Evolutionary conservation across 2,797 vertebrate genomes (phyloP).

Genomic region (Coregonus ussuriensis): DNA sequence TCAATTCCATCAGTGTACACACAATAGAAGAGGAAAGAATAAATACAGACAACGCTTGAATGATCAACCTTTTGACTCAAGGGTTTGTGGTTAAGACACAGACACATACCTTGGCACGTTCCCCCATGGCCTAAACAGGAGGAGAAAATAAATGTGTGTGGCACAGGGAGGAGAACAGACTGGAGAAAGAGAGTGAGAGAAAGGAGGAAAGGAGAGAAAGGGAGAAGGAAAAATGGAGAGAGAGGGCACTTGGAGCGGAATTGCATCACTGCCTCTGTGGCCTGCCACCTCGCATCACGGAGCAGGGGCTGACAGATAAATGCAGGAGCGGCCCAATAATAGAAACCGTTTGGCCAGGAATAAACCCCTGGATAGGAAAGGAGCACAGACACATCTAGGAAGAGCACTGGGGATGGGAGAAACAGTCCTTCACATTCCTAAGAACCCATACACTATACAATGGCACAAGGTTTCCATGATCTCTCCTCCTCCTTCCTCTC

Average conservation of each 20-base stretch:
- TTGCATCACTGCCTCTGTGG: slow-evolving; percentile 66
- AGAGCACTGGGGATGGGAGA: background rate
- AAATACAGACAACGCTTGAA: background rate
- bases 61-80: slow-evolving; percentile 1
- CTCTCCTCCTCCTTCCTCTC: background rate
- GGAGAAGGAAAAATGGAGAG: background rate
- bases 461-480: background rate
- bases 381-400: background rate
- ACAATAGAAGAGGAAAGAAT: background rate
- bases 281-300: slow-evolving; percentile 72
- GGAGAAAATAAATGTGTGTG: background rate
- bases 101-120: background rate
- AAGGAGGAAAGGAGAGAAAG: background rate
- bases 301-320: slow-evolving; percentile 74
- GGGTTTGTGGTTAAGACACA: slow-evolving; percentile 1
- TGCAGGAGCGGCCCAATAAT: slow-evolving; percentile 67
- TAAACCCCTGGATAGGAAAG: slow-evolving; percentile 25
- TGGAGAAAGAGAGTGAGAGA: background rate
- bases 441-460: background rate
- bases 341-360: slow-evolving; percentile 61
- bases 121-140: background rate
- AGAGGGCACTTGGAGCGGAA: slow-evolving; percentile 64
- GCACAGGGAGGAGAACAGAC: background rate
- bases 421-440: background rate
- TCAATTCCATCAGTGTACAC: background rate